Evolutionary conservation across 2,113 vertebrate species (phyloP).

Genomic region (Potamarius usumacintae): DNA sequence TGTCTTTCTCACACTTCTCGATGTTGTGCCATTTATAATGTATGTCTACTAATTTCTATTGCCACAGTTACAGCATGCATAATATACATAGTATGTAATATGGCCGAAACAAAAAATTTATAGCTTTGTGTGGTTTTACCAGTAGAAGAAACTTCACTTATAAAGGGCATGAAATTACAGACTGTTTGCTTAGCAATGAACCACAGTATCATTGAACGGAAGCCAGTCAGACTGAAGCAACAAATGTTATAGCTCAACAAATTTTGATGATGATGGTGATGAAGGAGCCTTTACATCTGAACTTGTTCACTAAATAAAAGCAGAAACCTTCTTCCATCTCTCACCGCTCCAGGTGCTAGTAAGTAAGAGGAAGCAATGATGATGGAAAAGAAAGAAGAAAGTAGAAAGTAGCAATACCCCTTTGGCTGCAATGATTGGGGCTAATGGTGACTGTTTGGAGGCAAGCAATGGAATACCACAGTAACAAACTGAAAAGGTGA

Average conservation of each 20-base stretch:
- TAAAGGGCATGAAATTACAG: background rate
- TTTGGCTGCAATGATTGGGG: background rate
- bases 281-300: conserved; percentile 13
- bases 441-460: background rate
- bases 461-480: background rate
- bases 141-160: background rate
- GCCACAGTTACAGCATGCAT: background rate
- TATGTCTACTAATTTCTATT: background rate
- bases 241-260: conserved; percentile 12
- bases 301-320: conserved; percentile 17
- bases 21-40: background rate
- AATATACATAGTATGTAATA: background rate
- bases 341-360: background rate
- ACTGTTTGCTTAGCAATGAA: background rate
- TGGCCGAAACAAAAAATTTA: background rate
- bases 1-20: background rate
- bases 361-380: background rate
- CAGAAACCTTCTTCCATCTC: background rate
- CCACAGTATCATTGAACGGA: conserved; percentile 9
- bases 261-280: background rate
- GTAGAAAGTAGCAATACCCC: too few relatives aligned
- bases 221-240: background rate
- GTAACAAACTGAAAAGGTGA: conserved; percentile 23
- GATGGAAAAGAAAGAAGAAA: background rate
- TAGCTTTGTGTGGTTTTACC: background rate